Conservation (phyloP, 2,113 vertebrate species). For the Manacus vitellinus region DNA sequence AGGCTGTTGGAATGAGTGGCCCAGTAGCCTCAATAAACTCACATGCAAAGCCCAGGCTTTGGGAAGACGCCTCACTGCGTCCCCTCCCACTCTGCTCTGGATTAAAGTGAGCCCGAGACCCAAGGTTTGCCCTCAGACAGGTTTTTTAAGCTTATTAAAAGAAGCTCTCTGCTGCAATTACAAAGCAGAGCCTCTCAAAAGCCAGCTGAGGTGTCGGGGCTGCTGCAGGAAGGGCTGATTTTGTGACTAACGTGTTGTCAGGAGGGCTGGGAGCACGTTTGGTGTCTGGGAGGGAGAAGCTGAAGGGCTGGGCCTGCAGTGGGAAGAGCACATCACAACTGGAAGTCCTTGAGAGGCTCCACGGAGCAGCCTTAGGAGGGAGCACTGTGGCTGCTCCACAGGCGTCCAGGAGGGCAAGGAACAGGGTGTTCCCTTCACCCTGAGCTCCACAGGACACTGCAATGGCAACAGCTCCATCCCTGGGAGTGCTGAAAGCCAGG, state of each 20-base stretch:
- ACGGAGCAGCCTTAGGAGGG: neutral
- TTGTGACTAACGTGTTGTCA: neutral
- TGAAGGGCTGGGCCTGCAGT: neutral
- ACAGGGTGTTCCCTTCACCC: neutral
- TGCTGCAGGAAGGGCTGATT: fast-evolving
- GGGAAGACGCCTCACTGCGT: fast-evolving
- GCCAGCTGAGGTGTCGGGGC: fast-evolving
- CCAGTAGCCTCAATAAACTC: neutral
- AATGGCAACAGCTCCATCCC: neutral
- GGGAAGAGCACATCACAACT: neutral
- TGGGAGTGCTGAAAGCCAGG: neutral
- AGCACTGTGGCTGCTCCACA: neutral
- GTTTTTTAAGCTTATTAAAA: neutral
- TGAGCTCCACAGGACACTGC: neutral
- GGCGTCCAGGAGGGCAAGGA: neutral
- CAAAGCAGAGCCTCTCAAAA: neutral
- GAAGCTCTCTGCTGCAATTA: neutral
- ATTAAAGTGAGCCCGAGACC: neutral
- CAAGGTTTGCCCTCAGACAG: neutral
- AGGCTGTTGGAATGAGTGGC: neutral
- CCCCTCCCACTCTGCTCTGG: neutral
- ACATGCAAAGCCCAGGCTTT: neutral
- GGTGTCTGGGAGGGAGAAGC: neutral
- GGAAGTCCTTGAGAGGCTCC: neutral
- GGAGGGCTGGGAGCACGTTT: neutral